Evolutionary conservation across 2,797 vertebrate species (phyloP).

Genomic region (Alosa sapidissima): DNA sequence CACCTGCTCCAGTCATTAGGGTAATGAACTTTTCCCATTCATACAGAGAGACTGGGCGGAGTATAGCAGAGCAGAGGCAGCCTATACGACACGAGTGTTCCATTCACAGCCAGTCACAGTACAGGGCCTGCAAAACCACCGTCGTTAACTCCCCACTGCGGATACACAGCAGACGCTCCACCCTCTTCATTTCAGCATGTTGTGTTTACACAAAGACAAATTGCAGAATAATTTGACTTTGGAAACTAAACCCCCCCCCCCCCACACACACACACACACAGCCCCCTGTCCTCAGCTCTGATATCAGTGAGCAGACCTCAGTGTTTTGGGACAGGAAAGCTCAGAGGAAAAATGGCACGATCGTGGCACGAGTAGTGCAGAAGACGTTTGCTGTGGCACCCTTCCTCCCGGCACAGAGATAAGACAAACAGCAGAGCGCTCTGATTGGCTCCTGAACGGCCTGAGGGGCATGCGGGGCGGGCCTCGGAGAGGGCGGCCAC

Average conservation of each 20-base stretch:
- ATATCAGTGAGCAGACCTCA: neutral
- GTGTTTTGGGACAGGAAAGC: neutral
- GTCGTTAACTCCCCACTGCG: neutral
- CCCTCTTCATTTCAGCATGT: neutral
- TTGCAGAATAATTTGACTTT: constrained; percentile 9
- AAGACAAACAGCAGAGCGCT: neutral
- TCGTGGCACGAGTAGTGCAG: neutral
- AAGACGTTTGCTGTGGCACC: neutral
- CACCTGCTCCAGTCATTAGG: constrained; percentile 16
- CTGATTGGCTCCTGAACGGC: constrained; percentile 34
- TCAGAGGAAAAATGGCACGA: neutral
- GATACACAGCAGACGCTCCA: neutral
- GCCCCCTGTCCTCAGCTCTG: neutral
- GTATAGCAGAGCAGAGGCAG: too few species aligned
- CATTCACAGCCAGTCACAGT: too few species aligned
- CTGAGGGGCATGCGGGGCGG: neutral
- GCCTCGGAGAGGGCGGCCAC: neutral
- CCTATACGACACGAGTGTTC: too few species aligned
- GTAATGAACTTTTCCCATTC: constrained; percentile 11
- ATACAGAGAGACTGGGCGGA: neutral
- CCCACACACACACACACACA: neutral
- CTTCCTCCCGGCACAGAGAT: neutral
- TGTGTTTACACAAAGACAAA: constrained; percentile 4
- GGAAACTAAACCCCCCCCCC: neutral
- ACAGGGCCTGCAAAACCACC: too few species aligned